Conservation (phyloP, 1,140 invertebrate genomes). For the Drosophila gunungcola region DNA sequence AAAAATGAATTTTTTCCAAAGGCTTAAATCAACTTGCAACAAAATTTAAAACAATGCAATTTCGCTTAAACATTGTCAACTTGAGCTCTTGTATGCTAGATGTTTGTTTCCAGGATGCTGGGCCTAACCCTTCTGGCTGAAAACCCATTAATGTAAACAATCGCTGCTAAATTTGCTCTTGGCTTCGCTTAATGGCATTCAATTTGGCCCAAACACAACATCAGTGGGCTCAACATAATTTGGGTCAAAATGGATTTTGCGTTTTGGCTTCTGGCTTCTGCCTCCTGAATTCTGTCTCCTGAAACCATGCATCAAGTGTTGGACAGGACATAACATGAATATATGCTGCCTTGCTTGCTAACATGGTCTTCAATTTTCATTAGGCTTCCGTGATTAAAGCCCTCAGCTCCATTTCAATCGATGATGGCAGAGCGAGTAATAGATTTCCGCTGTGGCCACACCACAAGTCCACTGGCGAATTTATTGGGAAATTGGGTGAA, state of each 20-base stretch:
- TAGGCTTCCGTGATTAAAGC: conserved; percentile 5
- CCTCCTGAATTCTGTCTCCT: background rate
- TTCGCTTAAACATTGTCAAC: background rate
- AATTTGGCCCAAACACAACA: conserved; percentile 6
- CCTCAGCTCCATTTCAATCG: conserved; percentile 8
- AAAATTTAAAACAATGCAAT: too few species aligned
- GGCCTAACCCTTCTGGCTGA: background rate
- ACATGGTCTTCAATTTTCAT: conserved; percentile 8
- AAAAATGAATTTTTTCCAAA: too few species aligned
- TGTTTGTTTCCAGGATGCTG: background rate
- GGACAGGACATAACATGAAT: conserved; percentile 5
- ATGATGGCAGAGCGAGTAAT: background rate
- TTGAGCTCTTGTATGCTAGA: background rate
- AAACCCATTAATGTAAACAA: background rate
- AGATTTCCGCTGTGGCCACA: conserved; percentile 5
- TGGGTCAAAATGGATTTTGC: conserved; percentile 5
- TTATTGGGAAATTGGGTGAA: conserved; percentile 12
- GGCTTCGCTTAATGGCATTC: conserved; percentile 7
- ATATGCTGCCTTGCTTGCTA: conserved; percentile 1
- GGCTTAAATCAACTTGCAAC: too few species aligned
- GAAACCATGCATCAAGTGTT: background rate
- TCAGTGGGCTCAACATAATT: background rate
- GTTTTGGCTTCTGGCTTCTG: conserved; percentile 1
- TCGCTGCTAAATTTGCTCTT: background rate
- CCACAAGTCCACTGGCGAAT: conserved; percentile 12